Evolutionary conservation across 2,113 vertebrate species (phyloP), one percentile per base, ranked within the genome.

Genomic region (Phaethornis superciliosus): DNA sequence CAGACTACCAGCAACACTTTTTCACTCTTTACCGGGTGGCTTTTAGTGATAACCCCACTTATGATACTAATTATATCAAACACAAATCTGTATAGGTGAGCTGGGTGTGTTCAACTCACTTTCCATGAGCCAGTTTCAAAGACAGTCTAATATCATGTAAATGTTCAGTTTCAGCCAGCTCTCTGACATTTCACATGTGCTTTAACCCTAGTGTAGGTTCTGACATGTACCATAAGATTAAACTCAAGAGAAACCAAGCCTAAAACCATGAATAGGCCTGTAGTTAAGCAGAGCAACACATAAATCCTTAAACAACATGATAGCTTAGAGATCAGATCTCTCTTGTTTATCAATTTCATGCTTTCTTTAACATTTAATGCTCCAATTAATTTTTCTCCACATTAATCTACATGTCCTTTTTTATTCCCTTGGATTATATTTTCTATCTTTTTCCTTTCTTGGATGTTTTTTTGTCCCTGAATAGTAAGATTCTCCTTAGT

Each of bases 351-450:
- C 20, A 19, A 26, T 78, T 90, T 92, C 78, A 83, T 91, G 79
- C 79, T 88, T 94, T 94, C 82, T 67, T 96, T 94, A 90, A 67
- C 60, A 90, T 92, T 92, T 85, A 92, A 88, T 80, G 77, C 79
- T 96, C 88, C 83, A 85, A 69, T 92, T 96, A 75, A 13, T 91
- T 77, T 93, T 96, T 83, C 71, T 85, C 46, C 26, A 3, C 68
- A 69, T 77, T 92, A 78, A 79, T 92, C 70, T 78, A 27, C 51
- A 58, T 76, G 71, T 71, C 67, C 59, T 95, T 95, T 95, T 72
- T 49, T 32, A 89, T 96, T 89, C 12, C 40, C 24, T 65, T 92
- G 78, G 77, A 85, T 82, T 93, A 55, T 65, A 26, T 40, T 90
- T 93, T 81, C 51, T 93, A 23, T 33, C 87, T 91, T 85, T 88